phyloP scores from a whole-genome alignment of 37 sponge, comb jelly and placozoan species.

The Halisarca cf. caerulea region DNA sequence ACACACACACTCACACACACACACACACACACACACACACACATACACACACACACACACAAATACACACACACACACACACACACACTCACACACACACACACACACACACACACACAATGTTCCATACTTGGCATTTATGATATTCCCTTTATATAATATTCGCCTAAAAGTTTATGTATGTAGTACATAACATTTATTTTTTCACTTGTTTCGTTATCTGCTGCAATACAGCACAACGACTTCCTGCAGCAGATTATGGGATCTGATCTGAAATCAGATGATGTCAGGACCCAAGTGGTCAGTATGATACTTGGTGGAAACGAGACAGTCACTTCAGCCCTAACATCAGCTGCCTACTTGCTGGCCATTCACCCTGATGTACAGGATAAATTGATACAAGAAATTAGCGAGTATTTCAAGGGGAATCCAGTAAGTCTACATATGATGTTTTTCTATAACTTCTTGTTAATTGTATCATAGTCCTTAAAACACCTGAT shows the following conservation, averaged over 20 bases:
- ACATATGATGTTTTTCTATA: too few species aligned
- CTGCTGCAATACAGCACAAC: too few species aligned
- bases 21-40: slow-evolving; percentile 23
- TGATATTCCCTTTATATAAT: too few species aligned
- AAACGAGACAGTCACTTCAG: not conserved
- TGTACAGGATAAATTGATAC: not conserved
- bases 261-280: not conserved
- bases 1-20: slow-evolving; percentile 19
- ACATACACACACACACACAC: not conserved
- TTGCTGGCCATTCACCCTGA: not conserved
- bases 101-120: too few species aligned
- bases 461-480: too few species aligned
- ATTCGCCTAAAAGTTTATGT: too few species aligned
- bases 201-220: too few species aligned
- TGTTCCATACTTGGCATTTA: too few species aligned
- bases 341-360: slow-evolving; percentile 9
- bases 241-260: not conserved
- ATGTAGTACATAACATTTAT: too few species aligned
- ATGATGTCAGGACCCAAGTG: slow-evolving; percentile 16
- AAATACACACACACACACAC: too few species aligned
- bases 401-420: not conserved
- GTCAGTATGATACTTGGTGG: not conserved
- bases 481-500: too few species aligned
- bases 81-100: too few species aligned
- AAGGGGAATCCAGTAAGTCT: not conserved